Base-by-base conservation (phyloP, 64 coral and sea anemone genomes). In the Montipora efflorescens region DNA sequence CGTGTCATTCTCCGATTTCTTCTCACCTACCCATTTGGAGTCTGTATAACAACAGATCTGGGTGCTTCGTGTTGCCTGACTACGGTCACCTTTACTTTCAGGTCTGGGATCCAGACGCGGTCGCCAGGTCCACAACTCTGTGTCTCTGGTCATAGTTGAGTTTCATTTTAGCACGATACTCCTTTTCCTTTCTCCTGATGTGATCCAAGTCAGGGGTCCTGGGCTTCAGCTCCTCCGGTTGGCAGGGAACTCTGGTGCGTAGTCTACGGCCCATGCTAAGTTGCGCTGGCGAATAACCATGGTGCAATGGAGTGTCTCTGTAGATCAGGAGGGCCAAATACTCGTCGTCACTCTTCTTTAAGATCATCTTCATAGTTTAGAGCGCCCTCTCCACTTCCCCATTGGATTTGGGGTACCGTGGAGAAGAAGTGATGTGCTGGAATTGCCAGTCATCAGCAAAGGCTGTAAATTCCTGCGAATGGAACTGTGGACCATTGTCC, bases 271-370 rank as follows among this genome's bases (percentile, higher is more conserved):
- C 64, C 46, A 83, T 83, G 48, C 78, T 76, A 28, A 76, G 16
- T 58, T 76, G 87, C 75, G 87, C 87, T 53, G 87, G 87, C 75
- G 87, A 88, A n/a, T 72, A 81, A 21, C 21, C 8, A 53, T 82
- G 67, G 11, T 57, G 2, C 52, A 57, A 57, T 57, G 52, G 52
- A 1, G 52, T 57, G 3, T 57, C 52, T 57, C 52, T 81, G 48
- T 91, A 91, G 48, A 2, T 83, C 22, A 81, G 18, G 51, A 81
- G 89, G 28, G 67, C 90, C 67, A 83, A 47, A 18, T 83, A 62
- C 55, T 88, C 50, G 0, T 88, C 87, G 3, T 12, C 23, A 59
- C 71, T 77, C 50, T 76, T 88, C 18, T 88, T 28, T 28, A 28
- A 28, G 25, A 28, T 28, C 25, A 28, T 28, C 25, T 28, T 88